Percentiles rank a stretch among this genome's conserved stretches.
Conservation (phyloP, 2,113 vertebrate species). For the Glaucidium brasilianum region DNA sequence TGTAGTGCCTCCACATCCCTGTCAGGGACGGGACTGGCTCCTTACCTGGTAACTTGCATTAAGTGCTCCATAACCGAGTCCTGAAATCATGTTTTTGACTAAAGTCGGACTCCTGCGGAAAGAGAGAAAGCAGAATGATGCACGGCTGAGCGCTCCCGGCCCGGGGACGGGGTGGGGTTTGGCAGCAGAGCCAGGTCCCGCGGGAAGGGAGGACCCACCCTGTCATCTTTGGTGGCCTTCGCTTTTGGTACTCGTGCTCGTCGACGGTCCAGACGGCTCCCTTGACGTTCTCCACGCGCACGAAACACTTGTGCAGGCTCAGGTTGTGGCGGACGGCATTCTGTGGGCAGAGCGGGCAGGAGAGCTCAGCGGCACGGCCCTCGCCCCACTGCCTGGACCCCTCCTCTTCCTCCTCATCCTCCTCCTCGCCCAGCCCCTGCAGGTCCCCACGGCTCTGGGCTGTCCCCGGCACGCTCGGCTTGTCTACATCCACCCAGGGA, state of each 20-base stretch:
- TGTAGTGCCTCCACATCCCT: fast-evolving
- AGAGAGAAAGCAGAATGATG: neutral
- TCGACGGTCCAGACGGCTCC: slow-evolving; percentile 99
- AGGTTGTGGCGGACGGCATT: slow-evolving; percentile 99
- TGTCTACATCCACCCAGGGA: neutral
- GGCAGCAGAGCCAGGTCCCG: fast-evolving
- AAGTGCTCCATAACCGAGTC: slow-evolving; percentile 94
- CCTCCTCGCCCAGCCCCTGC: neutral
- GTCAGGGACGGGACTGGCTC: fast-evolving
- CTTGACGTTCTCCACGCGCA: slow-evolving; percentile 99
- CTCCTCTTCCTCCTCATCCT: neutral
- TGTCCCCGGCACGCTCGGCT: neutral
- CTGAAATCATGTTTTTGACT: slow-evolving; percentile 99
- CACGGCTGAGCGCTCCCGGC: neutral
- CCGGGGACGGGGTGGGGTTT: fast-evolving
- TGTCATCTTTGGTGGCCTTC: slow-evolving; percentile 99
- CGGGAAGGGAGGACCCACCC: slow-evolving; percentile 73
- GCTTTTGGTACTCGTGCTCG: slow-evolving; percentile 98
- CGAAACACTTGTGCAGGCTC: slow-evolving; percentile 99
- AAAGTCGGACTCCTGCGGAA: slow-evolving; percentile 91
- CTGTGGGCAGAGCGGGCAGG: slow-evolving; percentile 56
- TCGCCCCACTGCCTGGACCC: fast-evolving
- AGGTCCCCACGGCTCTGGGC: fast-evolving
- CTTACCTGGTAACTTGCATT: slow-evolving; percentile 98
- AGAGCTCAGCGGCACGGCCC: fast-evolving